These are phyloP conservation scores for Sander vitreus DNA, from an alignment of 2,113 vertebrate species.

Conservation along the genomic window DNA sequence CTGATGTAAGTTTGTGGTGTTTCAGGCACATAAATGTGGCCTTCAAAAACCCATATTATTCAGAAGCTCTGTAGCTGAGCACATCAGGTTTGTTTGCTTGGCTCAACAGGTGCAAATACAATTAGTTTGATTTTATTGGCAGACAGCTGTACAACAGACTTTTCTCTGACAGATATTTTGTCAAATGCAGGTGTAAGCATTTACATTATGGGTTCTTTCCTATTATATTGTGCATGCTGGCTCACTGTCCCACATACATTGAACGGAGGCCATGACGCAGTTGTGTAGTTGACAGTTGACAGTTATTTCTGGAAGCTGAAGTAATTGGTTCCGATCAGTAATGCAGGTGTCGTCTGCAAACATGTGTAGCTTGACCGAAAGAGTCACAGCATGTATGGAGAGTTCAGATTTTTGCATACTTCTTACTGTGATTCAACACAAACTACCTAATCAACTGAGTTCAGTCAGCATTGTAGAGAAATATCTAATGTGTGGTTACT, in stretches of 20 bases:
- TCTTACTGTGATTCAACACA: not conserved
- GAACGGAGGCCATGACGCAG: not conserved
- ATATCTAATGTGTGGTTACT: not conserved
- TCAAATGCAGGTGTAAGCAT: constrained; percentile 4
- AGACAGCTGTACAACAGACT: too few species aligned
- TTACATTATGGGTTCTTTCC: not conserved
- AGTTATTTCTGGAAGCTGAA: not conserved
- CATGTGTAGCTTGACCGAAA: not conserved
- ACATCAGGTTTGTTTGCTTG: not conserved
- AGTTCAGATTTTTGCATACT: not conserved
- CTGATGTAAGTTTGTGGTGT: not conserved
- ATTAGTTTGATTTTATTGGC: too few species aligned
- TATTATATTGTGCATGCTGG: not conserved
- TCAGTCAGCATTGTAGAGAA: not conserved
- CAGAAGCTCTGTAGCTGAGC: not conserved
- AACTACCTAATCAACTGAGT: too few species aligned
- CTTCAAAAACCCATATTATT: not conserved
- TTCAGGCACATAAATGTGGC: not conserved
- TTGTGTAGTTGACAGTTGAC: too few species aligned
- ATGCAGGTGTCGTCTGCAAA: constrained; percentile 1
- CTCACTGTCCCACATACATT: not conserved
- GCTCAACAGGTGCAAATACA: too few species aligned
- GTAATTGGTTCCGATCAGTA: not conserved
- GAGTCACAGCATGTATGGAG: not conserved
- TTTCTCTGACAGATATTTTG: not conserved